phyloP scores from a whole-genome alignment of 2,888 invertebrate genomes.

The Geophilus truncorum region DNA sequence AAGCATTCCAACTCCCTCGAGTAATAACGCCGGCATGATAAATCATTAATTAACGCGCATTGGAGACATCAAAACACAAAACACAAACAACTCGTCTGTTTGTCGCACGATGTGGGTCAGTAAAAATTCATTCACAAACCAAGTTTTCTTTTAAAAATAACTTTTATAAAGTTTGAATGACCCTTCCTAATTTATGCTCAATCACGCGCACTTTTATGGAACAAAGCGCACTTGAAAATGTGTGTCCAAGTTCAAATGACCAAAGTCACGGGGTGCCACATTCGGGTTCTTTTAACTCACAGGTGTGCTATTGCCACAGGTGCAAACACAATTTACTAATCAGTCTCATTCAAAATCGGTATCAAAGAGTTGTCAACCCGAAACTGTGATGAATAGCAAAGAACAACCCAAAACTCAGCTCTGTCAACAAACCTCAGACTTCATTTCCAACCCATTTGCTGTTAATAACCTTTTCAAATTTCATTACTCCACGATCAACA shows the following conservation, averaged over 20 bases:
- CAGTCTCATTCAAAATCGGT: neutral
- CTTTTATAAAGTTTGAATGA: neutral
- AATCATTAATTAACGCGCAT: slow-evolving; percentile 2
- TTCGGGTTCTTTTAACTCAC: neutral
- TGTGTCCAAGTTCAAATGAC: slow-evolving; percentile 1
- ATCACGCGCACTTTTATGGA: neutral
- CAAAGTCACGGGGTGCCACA: neutral
- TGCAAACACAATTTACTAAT: neutral
- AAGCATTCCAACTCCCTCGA: neutral
- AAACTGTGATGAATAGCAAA: neutral
- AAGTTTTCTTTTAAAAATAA: too few species aligned
- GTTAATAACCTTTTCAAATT: neutral
- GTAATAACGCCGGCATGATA: neutral
- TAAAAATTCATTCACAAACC: neutral
- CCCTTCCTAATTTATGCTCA: neutral
- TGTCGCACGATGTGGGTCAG: neutral
- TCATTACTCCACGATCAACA: neutral
- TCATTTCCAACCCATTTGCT: neutral
- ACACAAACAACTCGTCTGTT: neutral
- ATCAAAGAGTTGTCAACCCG: neutral
- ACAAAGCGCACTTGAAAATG: neutral
- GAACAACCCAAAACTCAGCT: neutral
- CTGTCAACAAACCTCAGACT: neutral
- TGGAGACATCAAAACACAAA: neutral
- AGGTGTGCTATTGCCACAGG: neutral